Evolutionary conservation across 35 echinoderm and acorn worm genomes (phyloP).

Genomic region (Anneissia japonica): DNA sequence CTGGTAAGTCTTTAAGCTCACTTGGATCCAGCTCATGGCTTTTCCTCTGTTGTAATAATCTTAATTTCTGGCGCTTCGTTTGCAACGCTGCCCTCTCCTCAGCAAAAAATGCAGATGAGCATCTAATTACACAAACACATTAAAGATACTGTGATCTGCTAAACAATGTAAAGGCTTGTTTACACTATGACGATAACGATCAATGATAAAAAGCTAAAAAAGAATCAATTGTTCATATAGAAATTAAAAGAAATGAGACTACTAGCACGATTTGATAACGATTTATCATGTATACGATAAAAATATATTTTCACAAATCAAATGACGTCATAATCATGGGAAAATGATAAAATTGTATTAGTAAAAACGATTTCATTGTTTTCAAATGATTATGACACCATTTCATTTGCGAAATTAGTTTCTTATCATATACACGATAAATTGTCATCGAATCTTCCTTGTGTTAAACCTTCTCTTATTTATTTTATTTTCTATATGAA

Average conservation of each 20-base stretch:
- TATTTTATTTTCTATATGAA: no score
- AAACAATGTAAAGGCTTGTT: background rate
- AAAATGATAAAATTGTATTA: no score
- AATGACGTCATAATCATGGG: no score
- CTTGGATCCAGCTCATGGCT: slow-evolving; percentile 45
- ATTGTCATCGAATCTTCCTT: no score
- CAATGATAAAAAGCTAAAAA: background rate
- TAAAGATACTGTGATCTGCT: background rate
- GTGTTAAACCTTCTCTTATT: no score
- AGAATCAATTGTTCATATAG: background rate
- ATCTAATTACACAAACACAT: slow-evolving; percentile 33
- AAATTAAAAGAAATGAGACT: background rate
- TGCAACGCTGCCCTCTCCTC: slow-evolving; percentile 81
- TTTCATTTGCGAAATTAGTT: no score
- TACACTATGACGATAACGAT: background rate
- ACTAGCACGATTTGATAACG: no score
- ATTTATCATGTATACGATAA: no score
- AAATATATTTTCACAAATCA: no score
- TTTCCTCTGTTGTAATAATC: slow-evolving; percentile 84
- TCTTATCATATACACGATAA: no score
- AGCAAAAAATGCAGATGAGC: slow-evolving; percentile 92
- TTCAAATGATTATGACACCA: no score
- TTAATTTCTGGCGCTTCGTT: slow-evolving; percentile 49
- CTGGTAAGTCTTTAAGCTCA: slow-evolving; percentile 90
- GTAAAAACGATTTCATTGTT: no score